A percentile compares a stretch with the other conserved stretches of the same genome.
These are phyloP conservation scores for Aleiodes sp. DNA, from an alignment of 1,140 invertebrate species.

Conservation along the genomic window DNA sequence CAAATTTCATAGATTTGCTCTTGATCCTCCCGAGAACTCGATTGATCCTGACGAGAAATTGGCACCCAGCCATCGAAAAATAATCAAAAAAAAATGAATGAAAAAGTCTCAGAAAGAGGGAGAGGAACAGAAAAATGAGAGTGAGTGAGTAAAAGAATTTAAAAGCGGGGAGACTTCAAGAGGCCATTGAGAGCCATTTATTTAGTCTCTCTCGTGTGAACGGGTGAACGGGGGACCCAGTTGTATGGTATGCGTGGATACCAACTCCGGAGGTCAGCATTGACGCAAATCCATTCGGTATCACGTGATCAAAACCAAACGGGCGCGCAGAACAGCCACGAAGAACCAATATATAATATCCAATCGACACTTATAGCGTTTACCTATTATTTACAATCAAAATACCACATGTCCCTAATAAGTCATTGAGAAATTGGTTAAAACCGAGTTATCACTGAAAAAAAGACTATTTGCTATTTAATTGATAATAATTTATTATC, in stretches of 20 bases:
- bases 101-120: neutral
- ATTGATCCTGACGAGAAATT: neutral
- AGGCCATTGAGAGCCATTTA: slow-evolving; percentile 10
- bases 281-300: slow-evolving; percentile 62
- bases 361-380: neutral
- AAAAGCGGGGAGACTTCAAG: neutral
- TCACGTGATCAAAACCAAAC: slow-evolving; percentile 52
- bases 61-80: neutral
- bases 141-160: neutral
- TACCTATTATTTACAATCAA: neutral
- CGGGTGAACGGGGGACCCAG: slow-evolving; percentile 1
- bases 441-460: neutral
- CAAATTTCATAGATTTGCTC: no score
- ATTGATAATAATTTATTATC: no score
- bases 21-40: no score
- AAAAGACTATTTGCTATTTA: no score
- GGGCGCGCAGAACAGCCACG: slow-evolving; percentile 27
- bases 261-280: slow-evolving; percentile 61
- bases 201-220: no score
- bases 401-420: neutral
- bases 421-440: neutral
- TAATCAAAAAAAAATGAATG: neutral
- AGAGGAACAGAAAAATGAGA: neutral
- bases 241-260: slow-evolving; percentile 48
- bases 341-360: neutral